Evolutionary conservation across 2,888 invertebrate species (phyloP), one percentile per base, ranked within the genome.

Genomic region (Eudasyphora cyanicolor): DNA sequence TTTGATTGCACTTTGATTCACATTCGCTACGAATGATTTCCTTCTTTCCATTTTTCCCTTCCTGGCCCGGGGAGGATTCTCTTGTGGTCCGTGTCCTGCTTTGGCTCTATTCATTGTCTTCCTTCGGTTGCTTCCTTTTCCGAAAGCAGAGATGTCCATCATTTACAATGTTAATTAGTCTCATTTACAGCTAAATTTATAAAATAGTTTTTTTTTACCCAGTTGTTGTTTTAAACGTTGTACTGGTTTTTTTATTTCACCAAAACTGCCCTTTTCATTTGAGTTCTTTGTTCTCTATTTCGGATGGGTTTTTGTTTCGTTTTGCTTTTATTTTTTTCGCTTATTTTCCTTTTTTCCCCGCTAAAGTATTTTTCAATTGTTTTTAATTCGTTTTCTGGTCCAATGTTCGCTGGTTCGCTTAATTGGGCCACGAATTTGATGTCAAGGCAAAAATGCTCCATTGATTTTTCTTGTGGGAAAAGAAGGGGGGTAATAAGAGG

Each of bases 121-220:
- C 27, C 24, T 38, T 29, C 8, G n/a, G 24, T 45, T n/a, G 21
- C 45, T 51, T 12, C 7, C 54, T 60, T 70, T 51, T n/a, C n/a
- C n/a, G n/a, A n/a, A n/a, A n/a, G 19, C 51, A 12, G 27, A 78
- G 60, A 67, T 78, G 75, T 49, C 81, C 78, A 80, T 81, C 45
- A 64, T 79, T 73, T 80, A 81, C 64, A 71, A 81, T 81, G 83
- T 84, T 81, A 84, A 84, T 84, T 81, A 84, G 83, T 84, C 80
- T 84, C 78, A 81, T 84, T 84, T 84, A 84, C 71, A 84, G 78
- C 75, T 78, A 78, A 81, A 78, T 57, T 57, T 73, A 57, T 73
- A 60, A 83, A 80, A 74, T 75, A 19, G 64, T 80, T 64, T 69
- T 38, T 60, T 54, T 17, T n/a, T n/a, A n/a, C n/a, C n/a, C n/a